Evolutionary conservation across 2,797 vertebrate genomes (phyloP).

Genomic region (Phylloscopus collybita): DNA sequence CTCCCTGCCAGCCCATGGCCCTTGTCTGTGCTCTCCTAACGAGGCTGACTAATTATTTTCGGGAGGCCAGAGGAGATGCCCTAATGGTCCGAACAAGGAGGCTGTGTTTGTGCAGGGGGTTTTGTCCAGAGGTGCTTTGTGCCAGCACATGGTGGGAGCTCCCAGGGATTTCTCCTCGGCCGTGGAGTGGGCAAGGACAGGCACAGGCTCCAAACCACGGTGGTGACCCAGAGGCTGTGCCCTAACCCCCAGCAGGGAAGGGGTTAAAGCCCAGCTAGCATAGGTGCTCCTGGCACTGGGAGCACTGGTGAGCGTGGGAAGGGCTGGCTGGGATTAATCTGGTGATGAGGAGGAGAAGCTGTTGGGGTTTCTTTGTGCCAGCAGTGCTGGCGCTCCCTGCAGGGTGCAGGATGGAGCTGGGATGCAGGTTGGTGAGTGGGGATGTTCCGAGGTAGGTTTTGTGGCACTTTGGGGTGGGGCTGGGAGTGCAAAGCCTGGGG

Average conservation of each 20-base stretch:
- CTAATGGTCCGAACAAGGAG: neutral
- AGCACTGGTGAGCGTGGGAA: neutral
- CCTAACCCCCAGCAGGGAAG: neutral
- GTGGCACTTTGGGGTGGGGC: neutral
- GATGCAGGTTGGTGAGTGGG: neutral
- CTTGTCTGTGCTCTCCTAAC: neutral
- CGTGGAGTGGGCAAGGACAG: neutral
- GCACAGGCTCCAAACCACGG: fast-evolving
- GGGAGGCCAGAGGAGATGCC: neutral
- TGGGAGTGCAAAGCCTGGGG: neutral
- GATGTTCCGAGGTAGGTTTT: neutral
- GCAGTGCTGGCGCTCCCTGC: fast-evolving
- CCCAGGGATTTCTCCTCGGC: neutral
- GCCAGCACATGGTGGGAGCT: neutral
- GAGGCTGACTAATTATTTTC: slow-evolving; percentile 30
- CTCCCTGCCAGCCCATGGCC: neutral
- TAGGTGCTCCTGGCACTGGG: neutral
- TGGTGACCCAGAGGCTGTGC: neutral
- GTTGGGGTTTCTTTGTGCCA: neutral
- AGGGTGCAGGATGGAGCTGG: neutral
- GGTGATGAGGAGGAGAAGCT: neutral
- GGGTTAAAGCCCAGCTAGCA: neutral
- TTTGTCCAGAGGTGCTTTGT: neutral
- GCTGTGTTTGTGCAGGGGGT: slow-evolving; percentile 19
- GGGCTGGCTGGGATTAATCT: neutral